Evolutionary conservation across 2,888 invertebrate genomes (phyloP), one percentile per base, ranked within the genome.

Genomic region (Drosophila quasianomalipes): DNA sequence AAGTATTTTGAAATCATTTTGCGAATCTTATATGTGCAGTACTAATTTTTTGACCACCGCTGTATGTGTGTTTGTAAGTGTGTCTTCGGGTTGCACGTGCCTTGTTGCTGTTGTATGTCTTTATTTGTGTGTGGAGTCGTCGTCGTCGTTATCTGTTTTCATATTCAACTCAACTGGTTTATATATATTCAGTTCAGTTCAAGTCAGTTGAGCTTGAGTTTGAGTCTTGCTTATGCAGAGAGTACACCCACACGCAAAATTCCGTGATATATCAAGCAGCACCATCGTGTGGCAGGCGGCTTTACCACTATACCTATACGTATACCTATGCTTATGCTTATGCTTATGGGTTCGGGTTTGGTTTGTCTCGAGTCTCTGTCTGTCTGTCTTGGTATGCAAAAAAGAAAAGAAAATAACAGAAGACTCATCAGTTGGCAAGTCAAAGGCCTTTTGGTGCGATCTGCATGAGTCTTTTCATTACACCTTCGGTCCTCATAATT

Each of bases 191-290:
- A 81, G 79, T 79, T 64, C 72, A 47, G 47, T 47, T 26, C 47
- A 26, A 47, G 47, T 47, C 47, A 47, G 47, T 47, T 26, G 47
- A 47, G 47, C 16, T 44, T 41, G n/a, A 22, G 74, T 74, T 41
- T 44, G 44, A 44, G 72, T 74, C 72, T 82, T 70, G 72, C 76
- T 69, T 85, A 55, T 78, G 76, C 73, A 79, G 70, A 87, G 76
- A 81, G 73, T 91, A 82, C 86, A 89, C 86, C 86, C 91, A 87
- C 86, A 91, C 90, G 90, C 82, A 91, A 91, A 91, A 91, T 91
- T 91, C 88, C 83, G 70, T 82, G 88, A 85, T 87, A 85, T 87
- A 87, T 91, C 90, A 91, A 81, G 74, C 82, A 81, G 72, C 74
- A 84, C 91, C 82, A 89, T 86, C 88, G 70, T 86, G 74, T 70